phyloP scores from a whole-genome alignment of 2,797 vertebrate species.

The Mionectes olivaceus region DNA sequence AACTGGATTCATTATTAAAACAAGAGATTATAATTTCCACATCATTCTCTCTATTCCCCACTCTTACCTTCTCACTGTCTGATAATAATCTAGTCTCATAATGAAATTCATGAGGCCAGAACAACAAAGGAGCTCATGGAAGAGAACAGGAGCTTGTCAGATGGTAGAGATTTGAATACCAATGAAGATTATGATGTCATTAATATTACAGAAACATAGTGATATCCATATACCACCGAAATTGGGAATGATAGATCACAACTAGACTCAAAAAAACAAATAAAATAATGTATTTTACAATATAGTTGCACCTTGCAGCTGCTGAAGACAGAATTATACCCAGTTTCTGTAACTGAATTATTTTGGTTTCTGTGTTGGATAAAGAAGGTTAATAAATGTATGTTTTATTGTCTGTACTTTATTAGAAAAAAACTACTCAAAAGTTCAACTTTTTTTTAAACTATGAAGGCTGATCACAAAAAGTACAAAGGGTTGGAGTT shows the following conservation, averaged over 20 bases:
- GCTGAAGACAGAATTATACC: not conserved
- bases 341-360: conserved; percentile 31
- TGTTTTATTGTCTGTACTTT: not conserved
- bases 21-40: conserved; percentile 20
- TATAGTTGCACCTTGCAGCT: not conserved
- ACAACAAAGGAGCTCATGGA: conserved; percentile 23
- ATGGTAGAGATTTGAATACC: conserved; percentile 50
- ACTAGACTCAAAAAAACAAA: conserved; percentile 14
- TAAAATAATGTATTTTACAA: not conserved
- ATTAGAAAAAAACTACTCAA: not conserved
- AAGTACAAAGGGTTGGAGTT: not conserved
- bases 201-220: conserved; percentile 47
- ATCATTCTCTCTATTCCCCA: not conserved
- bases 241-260: not conserved
- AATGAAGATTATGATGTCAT: conserved; percentile 50
- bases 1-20: conserved; percentile 52
- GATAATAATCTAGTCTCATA: conserved; percentile 65
- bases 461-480: not conserved
- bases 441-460: not conserved
- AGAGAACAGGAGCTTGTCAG: conserved; percentile 24
- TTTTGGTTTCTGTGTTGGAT: conserved; percentile 4
- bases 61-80: not conserved
- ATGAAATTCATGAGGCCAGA: conserved; percentile 68
- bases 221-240: not conserved
- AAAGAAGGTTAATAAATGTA: conserved; percentile 22